Base-by-base conservation (phyloP, 2,113 vertebrate genomes). In the Manacus vitellinus region DNA sequence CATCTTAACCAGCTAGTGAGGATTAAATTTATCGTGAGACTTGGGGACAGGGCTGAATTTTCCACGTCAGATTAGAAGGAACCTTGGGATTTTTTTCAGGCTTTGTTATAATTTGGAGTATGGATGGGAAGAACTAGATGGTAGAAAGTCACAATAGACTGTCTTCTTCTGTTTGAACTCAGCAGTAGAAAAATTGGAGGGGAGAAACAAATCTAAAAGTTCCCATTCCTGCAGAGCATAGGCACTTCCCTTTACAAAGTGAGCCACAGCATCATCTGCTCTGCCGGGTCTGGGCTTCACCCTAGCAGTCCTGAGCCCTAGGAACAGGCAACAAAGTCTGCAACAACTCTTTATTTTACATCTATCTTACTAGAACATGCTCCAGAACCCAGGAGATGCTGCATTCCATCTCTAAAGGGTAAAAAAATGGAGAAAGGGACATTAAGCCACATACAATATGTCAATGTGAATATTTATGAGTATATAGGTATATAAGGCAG, bases 31-130 rank as follows among this genome's bases (percentile, higher is more conserved):
- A 61, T 72, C 73, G 46, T 79, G 70, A 75, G 74, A 43, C 23
- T 14, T 72, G 62, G 74, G 74, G 73, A 75, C 77, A 79, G 28
- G 49, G 44, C 24, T 91, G 51, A 87, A 91, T 95, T 87, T 95
- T 95, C 68, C 52, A 75, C 61, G 55, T 71, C 51, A 84, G 68
- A 92, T 91, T 94, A 93, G 76, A 88, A 79, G 31, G 25, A 85
- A 67, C 21, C 24, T 75, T 85, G 52, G 65, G 77, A 82, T 78
- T 91, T 87, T 91, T 84, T 83, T 77, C 76, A 72, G 22, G 18
- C 72, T 92, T 91, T 84, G 9, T 65, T 89, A 41, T 59, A 73
- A 56, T 70, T 87, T 78, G 52, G 56, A 81, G 47, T 66, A 46
- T 71, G 76, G 73, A 94, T 37, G 14, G n/a, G 25, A 83, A 76